These are phyloP conservation scores for Petrolisthes cinctipes DNA, from an alignment of 2,888 invertebrate genomes.

Conservation along the genomic window DNA sequence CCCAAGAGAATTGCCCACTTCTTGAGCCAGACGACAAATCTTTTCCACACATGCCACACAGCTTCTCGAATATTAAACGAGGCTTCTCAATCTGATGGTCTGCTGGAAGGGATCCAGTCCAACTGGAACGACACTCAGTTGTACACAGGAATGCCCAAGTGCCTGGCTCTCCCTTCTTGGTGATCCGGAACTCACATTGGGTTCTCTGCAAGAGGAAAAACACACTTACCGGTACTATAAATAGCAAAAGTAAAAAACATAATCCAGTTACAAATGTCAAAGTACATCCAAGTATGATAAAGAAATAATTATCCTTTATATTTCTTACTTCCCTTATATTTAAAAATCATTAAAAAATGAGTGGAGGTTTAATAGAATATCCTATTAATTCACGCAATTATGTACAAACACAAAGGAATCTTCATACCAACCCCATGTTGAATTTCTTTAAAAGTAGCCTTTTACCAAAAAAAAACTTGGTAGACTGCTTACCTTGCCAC, in stretches of 20 bases:
- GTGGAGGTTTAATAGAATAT: too few relatives aligned
- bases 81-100: conserved; percentile 60
- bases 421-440: too few relatives aligned
- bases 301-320: too few relatives aligned
- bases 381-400: too few relatives aligned
- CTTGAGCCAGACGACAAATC: conserved; percentile 36
- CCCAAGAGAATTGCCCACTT: conserved; percentile 60
- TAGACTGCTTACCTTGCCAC: conserved; percentile 36
- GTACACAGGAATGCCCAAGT: conserved; percentile 46
- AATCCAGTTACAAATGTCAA: neutral
- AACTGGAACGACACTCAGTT: conserved; percentile 40
- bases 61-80: conserved; percentile 59
- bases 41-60: conserved; percentile 64
- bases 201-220: conserved; percentile 17
- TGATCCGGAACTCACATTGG: conserved; percentile 58
- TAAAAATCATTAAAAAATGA: too few relatives aligned
- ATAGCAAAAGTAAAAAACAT: neutral
- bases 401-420: too few relatives aligned
- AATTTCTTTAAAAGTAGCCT: too few relatives aligned
- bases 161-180: conserved; percentile 41
- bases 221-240: neutral
- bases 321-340: too few relatives aligned
- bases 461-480: neutral
- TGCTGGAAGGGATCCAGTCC: conserved; percentile 21
- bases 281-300: too few relatives aligned